Base-by-base conservation (phyloP, 2,797 vertebrate species). In the Paguma larvata region DNA sequence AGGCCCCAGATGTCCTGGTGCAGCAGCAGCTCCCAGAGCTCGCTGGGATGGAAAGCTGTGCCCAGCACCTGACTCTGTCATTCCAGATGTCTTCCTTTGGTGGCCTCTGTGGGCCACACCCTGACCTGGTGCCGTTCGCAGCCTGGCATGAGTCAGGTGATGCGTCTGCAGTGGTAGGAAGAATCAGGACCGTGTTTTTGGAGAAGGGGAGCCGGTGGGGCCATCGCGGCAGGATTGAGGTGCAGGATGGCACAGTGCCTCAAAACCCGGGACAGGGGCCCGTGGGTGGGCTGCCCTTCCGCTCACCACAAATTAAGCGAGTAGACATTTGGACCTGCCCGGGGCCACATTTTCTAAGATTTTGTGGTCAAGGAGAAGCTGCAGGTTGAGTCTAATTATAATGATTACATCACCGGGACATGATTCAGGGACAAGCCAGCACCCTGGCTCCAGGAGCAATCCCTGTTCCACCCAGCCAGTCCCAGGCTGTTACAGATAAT, bases 401-500 rank as follows among this genome's bases (percentile, higher is more conserved):
- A 84, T 30, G 90, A 85, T 96, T 84, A 95, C 72, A 0, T 98
- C 97, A 98, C 92, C 32, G 0, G 72, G 84, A 79, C 4, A 0
- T 11, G 79, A 72, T 93, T 86, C 63, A 34, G 95, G 89, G 56
- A 59, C 73, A 5, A 44, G 48, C 48, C 87, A 38, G 75, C 91
- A 38, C 44, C 89, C 63, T 41, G 84, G 94, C 51, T 2, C 65
- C 1, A 1, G 78, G 65, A 85, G 75, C 63, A 89, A 70, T 15
- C 67, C 13, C 0, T 6, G 77, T 27, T 88, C 83, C 46, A 41
- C 83, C 38, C 93, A 25, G 67, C 51, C 23, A 41, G 30, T 68
- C 75, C 90, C 78, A 51, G 94, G 92, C 89, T 84, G 86, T 53
- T 87, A 32, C 89, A 80, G 96, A 96, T 93, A 97, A 96, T 97